Evolutionary conservation across 2,888 invertebrate species (phyloP), one percentile per base, ranked within the genome.

Genomic region (Chaetogeoica ovagalla): DNA sequence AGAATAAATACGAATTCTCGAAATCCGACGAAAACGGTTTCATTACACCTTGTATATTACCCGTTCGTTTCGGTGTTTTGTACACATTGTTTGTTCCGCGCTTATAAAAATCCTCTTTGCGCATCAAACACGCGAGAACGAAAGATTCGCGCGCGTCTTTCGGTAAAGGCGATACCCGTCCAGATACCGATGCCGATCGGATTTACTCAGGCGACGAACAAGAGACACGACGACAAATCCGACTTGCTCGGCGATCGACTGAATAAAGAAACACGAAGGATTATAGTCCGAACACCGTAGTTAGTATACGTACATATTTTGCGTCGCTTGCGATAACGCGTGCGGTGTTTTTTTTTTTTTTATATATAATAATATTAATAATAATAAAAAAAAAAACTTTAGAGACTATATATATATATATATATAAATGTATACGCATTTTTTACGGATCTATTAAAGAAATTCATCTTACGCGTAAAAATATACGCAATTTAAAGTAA

Each of bases 171-270:
- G 66, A 66, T 43, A 23, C 37, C 55, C 57, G 21, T 21, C 8
- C 6, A 55, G 37, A 39, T 17, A 55, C n/a, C 59, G 43, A 68
- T 68, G 59, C 19, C 75, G 65, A 76, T 76, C 75, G 75, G 75
- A 76, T 76, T n/a, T 76, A 76, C 65, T 43, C 4, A 52, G 59
- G 17, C 66, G 75, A 57, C 66, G 68, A 66, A 76, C 68, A 68
- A 76, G 68, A 76, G 66, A 23, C 43, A 48, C 66, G 59, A 48
- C 66, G 59, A 6, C 68, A 59, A 76, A 76, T 76, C 65, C 68
- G 57, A 57, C 59, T 19, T 13, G 57, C 68, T 59, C 68, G 59
- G 43, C 59, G 23, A 75, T 66, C 19, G 55, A 39, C 65, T 39
- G 65, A 43, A 48, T 59, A 68, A 43, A 68, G 43, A 19, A 66